Evolutionary conservation across 2,113 vertebrate genomes (phyloP), one percentile per base, ranked within the genome.

Genomic region (Anarrhichthys ocellatus): DNA sequence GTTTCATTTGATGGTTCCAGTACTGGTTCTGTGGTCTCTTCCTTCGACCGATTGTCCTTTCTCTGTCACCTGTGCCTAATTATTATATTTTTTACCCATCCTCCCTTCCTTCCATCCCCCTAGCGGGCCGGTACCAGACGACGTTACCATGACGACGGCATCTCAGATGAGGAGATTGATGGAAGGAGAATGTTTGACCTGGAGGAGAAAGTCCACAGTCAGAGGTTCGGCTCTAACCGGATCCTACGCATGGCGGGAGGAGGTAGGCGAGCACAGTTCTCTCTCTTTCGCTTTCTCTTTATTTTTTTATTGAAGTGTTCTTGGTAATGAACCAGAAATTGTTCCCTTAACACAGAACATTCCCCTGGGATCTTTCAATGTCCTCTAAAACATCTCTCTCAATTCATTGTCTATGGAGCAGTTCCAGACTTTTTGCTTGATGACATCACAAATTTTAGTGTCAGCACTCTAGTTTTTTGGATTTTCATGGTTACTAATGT

Each of bases 141-240:
- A 0, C 97, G 97, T 38, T 99, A 99, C 27, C 97, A 99, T 83
- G 98, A 99, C 0, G 98, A 99, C 6, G 97, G 97, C 27, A 99
- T 99, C 91, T 99, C 98, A 0, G 98, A 99, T 4, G 98, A 99
- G 79, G 98, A 99, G 89, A 99, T 99, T 29, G 98, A 99, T 78
- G 98, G 98, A 17, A 97, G 97, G 83, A 96, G 98, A 88, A 98
- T 94, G 0, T 99, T 99, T 92, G 96, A 99, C 88, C 92, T 99
- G 27, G 97, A 99, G 81, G 98, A 99, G 64, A 99, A 99, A 77
- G 96, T 99, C 73, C 93, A 85, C 32, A 96, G 96, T 87, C 92
- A 95, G 84, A 96, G 96, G 88, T 99, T 97, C 62, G 95, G 93
- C 89, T 97, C 96, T 18, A 95, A 96, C 80, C 95, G 97, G 4